A percentile compares a stretch with the other conserved stretches of the same genome.
phyloP scores from a whole-genome alignment of 2,113 vertebrate genomes.

The Oophaga pumilio region DNA sequence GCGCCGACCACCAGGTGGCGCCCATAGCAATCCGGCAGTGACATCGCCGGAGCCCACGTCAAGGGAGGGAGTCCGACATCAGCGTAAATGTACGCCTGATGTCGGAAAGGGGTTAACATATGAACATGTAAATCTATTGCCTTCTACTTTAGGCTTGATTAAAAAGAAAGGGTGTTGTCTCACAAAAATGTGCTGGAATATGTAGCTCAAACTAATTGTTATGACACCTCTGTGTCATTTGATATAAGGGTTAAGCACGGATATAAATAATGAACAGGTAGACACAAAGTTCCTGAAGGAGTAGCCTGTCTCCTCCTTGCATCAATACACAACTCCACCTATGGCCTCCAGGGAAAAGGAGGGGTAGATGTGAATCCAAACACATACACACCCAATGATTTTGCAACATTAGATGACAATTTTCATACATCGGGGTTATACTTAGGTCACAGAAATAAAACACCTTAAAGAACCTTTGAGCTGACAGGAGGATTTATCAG shows the following conservation, averaged over 20 bases:
- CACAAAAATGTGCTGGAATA: conserved; percentile 12
- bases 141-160: background rate
- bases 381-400: conserved; percentile 55
- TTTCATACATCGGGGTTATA: conserved; percentile 48
- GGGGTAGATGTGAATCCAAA: conserved; percentile 52
- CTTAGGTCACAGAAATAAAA: conserved; percentile 44
- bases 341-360: conserved; percentile 54
- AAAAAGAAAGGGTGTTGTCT: conserved; percentile 2
- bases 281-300: conserved; percentile 53
- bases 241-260: conserved; percentile 51
- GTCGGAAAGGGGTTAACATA: no score
- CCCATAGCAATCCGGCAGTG: no score
- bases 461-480: conserved; percentile 56
- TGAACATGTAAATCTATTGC: background rate
- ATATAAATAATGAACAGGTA: conserved; percentile 55
- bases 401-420: conserved; percentile 59
- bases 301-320: conserved; percentile 55
- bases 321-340: conserved; percentile 59
- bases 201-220: conserved; percentile 33
- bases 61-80: no score
- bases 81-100: no score
- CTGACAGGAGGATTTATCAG: conserved; percentile 7
- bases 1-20: no score
- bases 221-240: conserved; percentile 45
- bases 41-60: no score